phyloP scores from a whole-genome alignment of 2,888 invertebrate genomes.

The Agrotis ipsilon region DNA sequence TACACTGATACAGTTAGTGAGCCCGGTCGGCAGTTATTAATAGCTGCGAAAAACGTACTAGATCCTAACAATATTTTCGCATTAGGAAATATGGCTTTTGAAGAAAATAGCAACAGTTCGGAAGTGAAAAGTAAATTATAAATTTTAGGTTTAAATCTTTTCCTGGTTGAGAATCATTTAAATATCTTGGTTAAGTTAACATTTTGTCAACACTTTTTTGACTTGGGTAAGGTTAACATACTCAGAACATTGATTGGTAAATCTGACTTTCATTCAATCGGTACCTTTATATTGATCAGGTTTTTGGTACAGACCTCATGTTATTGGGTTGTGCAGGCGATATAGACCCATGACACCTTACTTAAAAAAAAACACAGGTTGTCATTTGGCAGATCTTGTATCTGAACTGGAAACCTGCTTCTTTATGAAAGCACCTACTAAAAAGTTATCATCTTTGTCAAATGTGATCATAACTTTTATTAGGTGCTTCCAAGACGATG shows the following conservation, averaged over 20 bases:
- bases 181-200: slow-evolving; percentile 14
- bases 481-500: too few relatives aligned
- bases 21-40: slow-evolving; percentile 94
- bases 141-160: slow-evolving; percentile 37
- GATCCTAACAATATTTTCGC: slow-evolving; percentile 99
- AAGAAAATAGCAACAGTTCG: slow-evolving; percentile 63
- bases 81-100: slow-evolving; percentile 93
- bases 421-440: too few relatives aligned
- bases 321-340: too few relatives aligned
- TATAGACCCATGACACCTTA: too few relatives aligned
- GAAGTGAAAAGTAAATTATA: slow-evolving; percentile 83
- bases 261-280: not conserved
- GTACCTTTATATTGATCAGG: too few relatives aligned
- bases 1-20: slow-evolving; percentile 96
- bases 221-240: too few relatives aligned
- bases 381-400: too few relatives aligned
- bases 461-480: too few relatives aligned
- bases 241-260: slow-evolving; percentile 5
- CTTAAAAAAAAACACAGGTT: too few relatives aligned
- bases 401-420: too few relatives aligned
- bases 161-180: not conserved
- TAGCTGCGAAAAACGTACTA: slow-evolving; percentile 96
- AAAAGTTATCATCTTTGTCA: too few relatives aligned
- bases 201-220: not conserved
- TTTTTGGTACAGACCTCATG: too few relatives aligned